These are phyloP conservation scores for Anadara kagoshimensis DNA, from an alignment of 1,140 invertebrate species.

Conservation along the genomic window DNA sequence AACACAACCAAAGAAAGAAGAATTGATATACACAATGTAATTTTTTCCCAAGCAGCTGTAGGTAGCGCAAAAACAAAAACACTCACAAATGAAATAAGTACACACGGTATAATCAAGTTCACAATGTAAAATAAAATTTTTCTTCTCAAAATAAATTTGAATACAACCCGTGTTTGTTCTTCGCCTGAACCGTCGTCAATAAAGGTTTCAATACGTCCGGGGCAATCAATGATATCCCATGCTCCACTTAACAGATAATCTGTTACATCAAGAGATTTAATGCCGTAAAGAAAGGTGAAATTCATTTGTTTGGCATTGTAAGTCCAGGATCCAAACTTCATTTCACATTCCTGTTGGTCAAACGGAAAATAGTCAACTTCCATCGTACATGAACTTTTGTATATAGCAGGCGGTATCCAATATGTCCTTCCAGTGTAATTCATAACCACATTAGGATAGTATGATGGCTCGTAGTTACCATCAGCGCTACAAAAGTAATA, in stretches of 20 bases:
- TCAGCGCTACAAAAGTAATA: conserved; percentile 64
- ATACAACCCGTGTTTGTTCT: conserved; percentile 55
- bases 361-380: conserved; percentile 98
- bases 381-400: conserved; percentile 98
- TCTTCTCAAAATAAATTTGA: conserved; percentile 90
- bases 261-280: conserved; percentile 94
- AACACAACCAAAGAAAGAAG: conserved; percentile 99
- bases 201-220: conserved; percentile 71
- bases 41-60: conserved; percentile 81
- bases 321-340: conserved; percentile 99
- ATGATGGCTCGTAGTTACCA: conserved; percentile 78
- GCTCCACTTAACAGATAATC: conserved; percentile 99
- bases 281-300: conserved; percentile 93
- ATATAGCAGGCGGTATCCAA: conserved; percentile 99
- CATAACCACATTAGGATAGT: conserved; percentile 97
- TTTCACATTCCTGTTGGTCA: conserved; percentile 95
- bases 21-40: conserved; percentile 98
- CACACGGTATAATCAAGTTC: conserved; percentile 97
- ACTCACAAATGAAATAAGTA: conserved; percentile 98
- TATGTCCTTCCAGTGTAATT: conserved; percentile 94
- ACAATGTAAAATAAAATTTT: conserved; percentile 99
- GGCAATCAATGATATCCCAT: conserved; percentile 99
- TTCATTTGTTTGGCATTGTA: conserved; percentile 98
- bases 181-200: conserved; percentile 55
- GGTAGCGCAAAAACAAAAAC: conserved; percentile 99